A percentile compares a stretch with the other conserved stretches of the same genome.
phyloP scores from a whole-genome alignment of 1,140 invertebrate species.

The Meloidogyne floridensis region DNA sequence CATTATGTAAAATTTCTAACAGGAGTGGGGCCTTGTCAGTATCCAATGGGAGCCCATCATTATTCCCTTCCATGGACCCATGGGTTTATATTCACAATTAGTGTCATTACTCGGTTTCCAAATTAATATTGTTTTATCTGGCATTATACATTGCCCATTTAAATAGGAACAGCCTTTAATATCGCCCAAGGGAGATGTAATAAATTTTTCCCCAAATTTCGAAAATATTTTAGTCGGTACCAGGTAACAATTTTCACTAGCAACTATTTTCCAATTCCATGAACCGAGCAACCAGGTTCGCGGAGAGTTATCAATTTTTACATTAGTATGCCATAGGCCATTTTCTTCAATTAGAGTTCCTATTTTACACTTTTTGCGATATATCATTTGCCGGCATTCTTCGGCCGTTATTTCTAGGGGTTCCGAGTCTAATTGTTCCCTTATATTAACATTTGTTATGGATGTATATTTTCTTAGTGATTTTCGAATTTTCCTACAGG shows the following conservation, averaged over 20 bases:
- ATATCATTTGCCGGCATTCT: slow-evolving; percentile 19
- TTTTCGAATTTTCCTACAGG: slow-evolving; percentile 14
- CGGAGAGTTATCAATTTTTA: slow-evolving; percentile 5
- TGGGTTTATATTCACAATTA: slow-evolving; percentile 1
- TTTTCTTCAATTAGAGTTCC: slow-evolving; percentile 12
- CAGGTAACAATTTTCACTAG: slow-evolving; percentile 17
- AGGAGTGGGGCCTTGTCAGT: background rate
- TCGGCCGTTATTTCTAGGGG: background rate
- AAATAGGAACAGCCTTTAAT: background rate
- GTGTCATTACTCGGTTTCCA: background rate
- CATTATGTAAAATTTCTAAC: background rate
- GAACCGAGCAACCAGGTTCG: slow-evolving; percentile 2
- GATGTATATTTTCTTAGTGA: background rate
- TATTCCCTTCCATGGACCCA: background rate
- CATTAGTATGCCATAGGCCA: slow-evolving; percentile 3
- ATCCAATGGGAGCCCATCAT: slow-evolving; percentile 17
- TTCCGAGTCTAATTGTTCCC: background rate
- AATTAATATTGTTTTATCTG: background rate
- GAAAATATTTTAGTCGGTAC: slow-evolving; percentile 1
- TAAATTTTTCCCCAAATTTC: background rate
- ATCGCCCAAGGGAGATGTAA: background rate
- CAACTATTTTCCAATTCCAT: slow-evolving; percentile 11
- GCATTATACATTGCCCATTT: background rate
- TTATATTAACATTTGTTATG: background rate
- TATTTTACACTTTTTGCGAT: background rate